Evolutionary conservation across 2,797 vertebrate genomes (phyloP).

Genomic region (Forpus xanthops): DNA sequence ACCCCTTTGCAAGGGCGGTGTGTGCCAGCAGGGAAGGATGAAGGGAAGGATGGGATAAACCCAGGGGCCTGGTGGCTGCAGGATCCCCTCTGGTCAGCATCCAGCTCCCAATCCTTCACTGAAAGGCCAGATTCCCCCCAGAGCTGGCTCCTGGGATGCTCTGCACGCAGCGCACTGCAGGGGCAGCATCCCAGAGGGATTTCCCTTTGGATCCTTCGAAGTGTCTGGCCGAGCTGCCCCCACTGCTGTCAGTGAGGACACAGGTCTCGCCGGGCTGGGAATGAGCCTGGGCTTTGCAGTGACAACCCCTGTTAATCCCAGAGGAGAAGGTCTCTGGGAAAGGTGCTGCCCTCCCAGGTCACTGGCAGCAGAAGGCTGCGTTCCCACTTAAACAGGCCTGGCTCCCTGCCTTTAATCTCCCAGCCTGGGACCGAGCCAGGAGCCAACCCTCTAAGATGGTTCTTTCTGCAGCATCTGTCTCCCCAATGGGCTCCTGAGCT

Average conservation of each 20-base stretch:
- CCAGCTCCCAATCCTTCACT: neutral
- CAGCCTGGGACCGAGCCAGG: neutral
- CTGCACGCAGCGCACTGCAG: neutral
- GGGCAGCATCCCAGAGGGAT: neutral
- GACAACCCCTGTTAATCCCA: neutral
- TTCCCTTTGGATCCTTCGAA: neutral
- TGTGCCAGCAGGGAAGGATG: neutral
- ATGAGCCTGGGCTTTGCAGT: neutral
- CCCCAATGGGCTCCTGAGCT: neutral
- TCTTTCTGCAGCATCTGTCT: neutral
- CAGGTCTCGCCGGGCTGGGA: neutral
- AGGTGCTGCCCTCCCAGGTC: neutral
- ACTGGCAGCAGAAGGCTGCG: neutral
- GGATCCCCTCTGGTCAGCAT: neutral
- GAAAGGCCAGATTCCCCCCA: neutral
- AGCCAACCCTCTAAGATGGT: neutral
- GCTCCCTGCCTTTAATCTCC: neutral
- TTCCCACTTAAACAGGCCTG: accelerated
- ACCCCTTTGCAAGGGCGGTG: neutral
- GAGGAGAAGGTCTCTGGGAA: neutral
- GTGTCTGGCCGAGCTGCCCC: neutral
- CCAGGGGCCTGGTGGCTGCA: neutral
- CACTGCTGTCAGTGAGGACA: neutral
- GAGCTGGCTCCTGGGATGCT: neutral
- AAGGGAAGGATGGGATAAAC: neutral